Conservation (phyloP, 1,140 invertebrate species). For the Gonioctena quinquepunctata region DNA sequence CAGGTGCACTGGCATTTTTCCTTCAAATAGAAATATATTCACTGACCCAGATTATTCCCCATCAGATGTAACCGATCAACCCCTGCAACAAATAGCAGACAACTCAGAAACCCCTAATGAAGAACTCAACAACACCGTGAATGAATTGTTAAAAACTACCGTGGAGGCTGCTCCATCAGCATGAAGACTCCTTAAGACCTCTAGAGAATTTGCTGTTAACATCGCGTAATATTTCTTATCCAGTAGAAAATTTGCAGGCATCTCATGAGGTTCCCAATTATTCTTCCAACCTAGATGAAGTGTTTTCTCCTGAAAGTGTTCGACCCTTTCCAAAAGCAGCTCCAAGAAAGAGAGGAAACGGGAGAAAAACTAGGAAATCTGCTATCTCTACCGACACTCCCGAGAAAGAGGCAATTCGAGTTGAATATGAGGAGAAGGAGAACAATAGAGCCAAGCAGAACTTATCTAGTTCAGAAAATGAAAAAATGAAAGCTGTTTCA, state of each 20-base stretch:
- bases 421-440: slow-evolving; percentile 21
- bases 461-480: slow-evolving; percentile 21
- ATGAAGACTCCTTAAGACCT: too few species aligned
- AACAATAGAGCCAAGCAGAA: slow-evolving; percentile 10
- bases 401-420: slow-evolving; percentile 24
- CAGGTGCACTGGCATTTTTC: background rate
- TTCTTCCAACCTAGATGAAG: too few species aligned
- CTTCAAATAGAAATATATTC: background rate
- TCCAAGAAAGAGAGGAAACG: slow-evolving; percentile 29
- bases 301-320: slow-evolving; percentile 24
- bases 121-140: too few species aligned
- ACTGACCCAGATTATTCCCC: background rate
- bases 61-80: background rate
- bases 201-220: too few species aligned
- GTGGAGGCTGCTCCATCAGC: too few species aligned
- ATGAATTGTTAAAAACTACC: too few species aligned
- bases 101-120: too few species aligned
- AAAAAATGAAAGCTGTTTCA: slow-evolving; percentile 19
- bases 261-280: background rate
- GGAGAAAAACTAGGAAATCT: slow-evolving; percentile 39
- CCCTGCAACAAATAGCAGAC: too few species aligned
- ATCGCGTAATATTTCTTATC: too few species aligned
- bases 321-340: slow-evolving; percentile 29
- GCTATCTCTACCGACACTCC: slow-evolving; percentile 43
- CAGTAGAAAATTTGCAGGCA: too few species aligned